Base-by-base conservation (phyloP, 2,113 vertebrate genomes). In the Sinocyclocheilus anophthalmus region DNA sequence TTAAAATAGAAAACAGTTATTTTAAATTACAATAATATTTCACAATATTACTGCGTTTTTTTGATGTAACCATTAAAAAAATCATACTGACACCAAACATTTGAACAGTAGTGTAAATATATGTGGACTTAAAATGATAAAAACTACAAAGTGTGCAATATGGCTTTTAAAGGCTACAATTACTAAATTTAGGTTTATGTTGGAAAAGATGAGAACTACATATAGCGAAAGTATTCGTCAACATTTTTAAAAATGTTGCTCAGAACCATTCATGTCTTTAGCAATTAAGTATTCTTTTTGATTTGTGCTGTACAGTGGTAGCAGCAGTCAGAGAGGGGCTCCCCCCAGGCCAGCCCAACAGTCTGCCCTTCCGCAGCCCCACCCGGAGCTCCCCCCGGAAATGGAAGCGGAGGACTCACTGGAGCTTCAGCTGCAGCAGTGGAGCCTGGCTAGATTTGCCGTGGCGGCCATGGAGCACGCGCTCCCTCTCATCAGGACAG, bases 371-470 rank as follows among this genome's bases (percentile, higher is more conserved):
- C 95, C 95, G 0, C 37, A 90, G 86, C 92, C 92, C 69, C 93
- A 92, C 24, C 53, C 86, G 84, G 96, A 95, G n/a, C 88, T 96
- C 65, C 93, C 94, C 76, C 93, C 93, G 1, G 96, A 96, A 92
- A 89, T 57, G 83, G 96, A 96, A 85, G 90, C 86, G 2, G 97
- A 97, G 77, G 96, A 97, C 72, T 65, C 90, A 0, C 90, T 96
- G 87, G 96, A 96, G 88, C 93, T 98, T 45, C 97, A 95, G 84
- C 93, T 97, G 87, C 96, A 95, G 91, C 98, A 99, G 92, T 95
- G 98, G 88, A 97, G 95, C 69, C 92, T 98, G 87, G 96, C 97
- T 87, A 97, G 98, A 92, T 97, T 99, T 86, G 96, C 96, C 75
- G 92, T 97, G 84, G 93, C 90, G 0, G 20, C 96, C 75, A 89